Conservation (phyloP, 1,140 invertebrate species). For the Drosophila aff. region DNA sequence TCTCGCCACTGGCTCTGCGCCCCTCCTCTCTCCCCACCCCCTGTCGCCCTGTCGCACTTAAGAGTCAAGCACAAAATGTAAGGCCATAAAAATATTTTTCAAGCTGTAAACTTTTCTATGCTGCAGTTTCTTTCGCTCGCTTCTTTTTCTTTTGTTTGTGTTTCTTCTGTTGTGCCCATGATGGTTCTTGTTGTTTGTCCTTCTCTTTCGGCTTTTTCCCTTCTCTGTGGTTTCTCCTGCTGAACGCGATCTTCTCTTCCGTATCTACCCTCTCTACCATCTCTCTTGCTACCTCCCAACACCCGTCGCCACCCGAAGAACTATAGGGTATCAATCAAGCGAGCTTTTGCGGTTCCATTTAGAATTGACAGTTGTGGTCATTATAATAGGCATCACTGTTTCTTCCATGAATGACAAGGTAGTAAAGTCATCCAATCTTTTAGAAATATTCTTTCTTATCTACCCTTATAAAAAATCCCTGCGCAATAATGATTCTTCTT, state of each 20-base stretch:
- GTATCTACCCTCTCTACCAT: not conserved
- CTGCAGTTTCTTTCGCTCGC: conserved; percentile 42
- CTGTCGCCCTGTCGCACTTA: conserved; percentile 21
- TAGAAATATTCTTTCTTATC: not conserved
- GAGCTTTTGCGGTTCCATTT: conserved; percentile 27
- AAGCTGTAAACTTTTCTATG: conserved; percentile 63
- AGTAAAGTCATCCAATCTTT: not conserved
- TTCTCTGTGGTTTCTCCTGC: conserved; percentile 30
- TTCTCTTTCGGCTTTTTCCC: conserved; percentile 15
- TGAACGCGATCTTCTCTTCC: conserved; percentile 10
- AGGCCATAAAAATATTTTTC: conserved; percentile 60
- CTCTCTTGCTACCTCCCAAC: not conserved
- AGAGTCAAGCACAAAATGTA: conserved; percentile 55
- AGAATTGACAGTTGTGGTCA: conserved; percentile 22
- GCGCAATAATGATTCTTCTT: too few species aligned
- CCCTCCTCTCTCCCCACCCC: not conserved
- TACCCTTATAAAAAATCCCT: not conserved
- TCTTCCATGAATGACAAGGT: not conserved
- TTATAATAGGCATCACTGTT: conserved; percentile 12
- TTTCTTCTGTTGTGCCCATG: conserved; percentile 3
- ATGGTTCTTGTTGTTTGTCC: conserved; percentile 19
- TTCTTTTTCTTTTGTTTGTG: conserved; percentile 13
- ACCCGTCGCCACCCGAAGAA: not conserved
- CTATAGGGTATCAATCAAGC: conserved; percentile 40
- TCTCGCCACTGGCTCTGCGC: conserved; percentile 7